Base-by-base conservation (phyloP, 1,140 invertebrate genomes). In the Drosophila takahashii region DNA sequence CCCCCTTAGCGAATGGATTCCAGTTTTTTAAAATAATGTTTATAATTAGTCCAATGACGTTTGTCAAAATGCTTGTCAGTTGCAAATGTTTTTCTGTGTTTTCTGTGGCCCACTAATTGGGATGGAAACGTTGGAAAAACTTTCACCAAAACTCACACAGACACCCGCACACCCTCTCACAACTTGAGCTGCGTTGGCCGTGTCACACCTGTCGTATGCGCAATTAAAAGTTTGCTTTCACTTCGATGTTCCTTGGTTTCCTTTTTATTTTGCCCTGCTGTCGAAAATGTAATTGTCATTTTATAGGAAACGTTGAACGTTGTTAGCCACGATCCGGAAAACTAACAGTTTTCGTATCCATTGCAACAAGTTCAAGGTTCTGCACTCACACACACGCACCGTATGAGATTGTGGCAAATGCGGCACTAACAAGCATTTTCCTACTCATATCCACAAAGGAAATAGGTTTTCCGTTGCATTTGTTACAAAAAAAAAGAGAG, bases 401-500 rank as follows among this genome's bases (percentile, higher is more conserved):
- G 27, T 13, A 42, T 22, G 48, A 18, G 41, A 44, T 47, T 79
- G 77, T 72, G 75, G 56, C 53, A 79, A 70, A 66, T 77, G 53
- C 42, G 60, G 57, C 41, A 67, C 83, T 87, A 87, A 87, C 83
- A 87, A 87, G 83, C 84, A 77, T 77, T 87, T 87, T 77, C 83
- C 84, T 87, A 58, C 76, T 83, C 76, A 77, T 83, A 87, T 87
- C 72, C 71, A 71, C 65, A 86, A 76, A 78, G 81, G 74, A 86
- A 86, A 81, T 86, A 57, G 65, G 78, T 78, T 81, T 86, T 86
- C 81, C 81, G 77, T 81, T 86, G 78, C 81, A 81, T 78, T 80
- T 80, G 72, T 62, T 78, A 78, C 59, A 65, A 32, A 47, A 65
- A 81, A 45, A 13, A 16, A 37, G 2, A 71, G 36, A 37, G 32